These are phyloP conservation scores for Philaenus spumarius DNA, from an alignment of 1,140 invertebrate species.

Conservation along the genomic window DNA sequence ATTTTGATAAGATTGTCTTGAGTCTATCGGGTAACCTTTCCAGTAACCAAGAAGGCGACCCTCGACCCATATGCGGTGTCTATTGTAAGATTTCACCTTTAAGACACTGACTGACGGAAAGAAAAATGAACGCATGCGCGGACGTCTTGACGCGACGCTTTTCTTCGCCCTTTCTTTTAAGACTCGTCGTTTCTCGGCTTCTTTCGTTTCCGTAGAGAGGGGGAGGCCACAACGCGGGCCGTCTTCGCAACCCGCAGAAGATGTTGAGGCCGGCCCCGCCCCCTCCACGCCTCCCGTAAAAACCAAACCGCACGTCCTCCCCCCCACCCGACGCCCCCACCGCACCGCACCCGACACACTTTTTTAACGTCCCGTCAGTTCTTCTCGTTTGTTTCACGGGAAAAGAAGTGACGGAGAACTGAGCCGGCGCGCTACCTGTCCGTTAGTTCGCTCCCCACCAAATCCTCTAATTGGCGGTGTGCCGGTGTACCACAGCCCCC, in stretches of 20 bases:
- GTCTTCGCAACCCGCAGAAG: slow-evolving; percentile 16
- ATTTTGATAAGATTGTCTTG: too few relatives aligned
- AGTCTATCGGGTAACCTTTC: too few relatives aligned
- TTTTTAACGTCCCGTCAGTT: slow-evolving; percentile 24
- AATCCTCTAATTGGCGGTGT: slow-evolving; percentile 17
- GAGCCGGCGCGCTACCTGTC: not conserved
- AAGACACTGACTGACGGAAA: not conserved
- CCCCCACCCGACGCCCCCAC: slow-evolving; percentile 30
- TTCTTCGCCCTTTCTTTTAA: slow-evolving; percentile 21
- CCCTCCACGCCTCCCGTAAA: slow-evolving; percentile 16
- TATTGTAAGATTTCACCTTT: not conserved
- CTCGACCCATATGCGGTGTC: too few relatives aligned
- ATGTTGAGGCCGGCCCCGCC: slow-evolving; percentile 20
- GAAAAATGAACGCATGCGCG: slow-evolving; percentile 11
- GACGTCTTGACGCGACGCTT: not conserved
- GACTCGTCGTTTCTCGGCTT: slow-evolving; percentile 27
- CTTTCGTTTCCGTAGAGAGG: slow-evolving; percentile 18
- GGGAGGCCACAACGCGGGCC: slow-evolving; percentile 10
- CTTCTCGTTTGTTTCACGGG: slow-evolving; percentile 18
- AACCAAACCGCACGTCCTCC: slow-evolving; percentile 24
- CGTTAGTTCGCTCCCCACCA: not conserved
- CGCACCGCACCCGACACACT: slow-evolving; percentile 20
- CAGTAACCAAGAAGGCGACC: too few relatives aligned
- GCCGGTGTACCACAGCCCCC: slow-evolving; percentile 8
- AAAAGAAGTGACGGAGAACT: slow-evolving; percentile 8